Evolutionary conservation across 2,113 vertebrate genomes (phyloP).

Genomic region (Picathartes gymnocephalus): DNA sequence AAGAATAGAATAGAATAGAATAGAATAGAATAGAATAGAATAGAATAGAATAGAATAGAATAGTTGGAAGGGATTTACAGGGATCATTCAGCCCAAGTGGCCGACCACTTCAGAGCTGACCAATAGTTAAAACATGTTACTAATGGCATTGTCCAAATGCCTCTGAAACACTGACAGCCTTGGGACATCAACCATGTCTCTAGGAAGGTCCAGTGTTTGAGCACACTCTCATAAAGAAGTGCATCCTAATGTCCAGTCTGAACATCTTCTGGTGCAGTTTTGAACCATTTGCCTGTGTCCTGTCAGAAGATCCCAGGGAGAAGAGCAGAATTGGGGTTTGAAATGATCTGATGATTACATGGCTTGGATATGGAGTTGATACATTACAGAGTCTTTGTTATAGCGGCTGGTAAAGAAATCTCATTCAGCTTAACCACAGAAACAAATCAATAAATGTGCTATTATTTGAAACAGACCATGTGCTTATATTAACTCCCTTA

Average conservation of each 20-base stretch:
- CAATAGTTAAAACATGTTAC: background rate
- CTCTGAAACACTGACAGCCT: background rate
- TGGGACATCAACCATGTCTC: background rate
- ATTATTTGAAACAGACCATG: background rate
- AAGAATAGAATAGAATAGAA: background rate
- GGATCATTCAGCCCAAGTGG: background rate
- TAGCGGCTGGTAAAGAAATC: background rate
- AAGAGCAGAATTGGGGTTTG: background rate
- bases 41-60: background rate
- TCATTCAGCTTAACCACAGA: background rate
- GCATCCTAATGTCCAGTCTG: background rate
- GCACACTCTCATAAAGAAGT: background rate
- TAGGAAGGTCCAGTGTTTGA: background rate
- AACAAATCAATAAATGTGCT: background rate
- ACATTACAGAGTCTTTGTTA: background rate
- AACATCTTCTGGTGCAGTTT: background rate
- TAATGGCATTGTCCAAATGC: background rate
- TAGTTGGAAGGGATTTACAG: background rate
- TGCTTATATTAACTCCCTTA: background rate
- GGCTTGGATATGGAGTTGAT: background rate
- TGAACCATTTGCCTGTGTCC: background rate
- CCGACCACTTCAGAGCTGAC: background rate
- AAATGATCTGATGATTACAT: background rate
- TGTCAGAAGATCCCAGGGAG: background rate
- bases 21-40: background rate